A percentile compares a stretch with the other conserved stretches of the same genome.
Evolutionary conservation across 2,888 invertebrate species (phyloP).

Genomic region (Ceriagrion tenellum): DNA sequence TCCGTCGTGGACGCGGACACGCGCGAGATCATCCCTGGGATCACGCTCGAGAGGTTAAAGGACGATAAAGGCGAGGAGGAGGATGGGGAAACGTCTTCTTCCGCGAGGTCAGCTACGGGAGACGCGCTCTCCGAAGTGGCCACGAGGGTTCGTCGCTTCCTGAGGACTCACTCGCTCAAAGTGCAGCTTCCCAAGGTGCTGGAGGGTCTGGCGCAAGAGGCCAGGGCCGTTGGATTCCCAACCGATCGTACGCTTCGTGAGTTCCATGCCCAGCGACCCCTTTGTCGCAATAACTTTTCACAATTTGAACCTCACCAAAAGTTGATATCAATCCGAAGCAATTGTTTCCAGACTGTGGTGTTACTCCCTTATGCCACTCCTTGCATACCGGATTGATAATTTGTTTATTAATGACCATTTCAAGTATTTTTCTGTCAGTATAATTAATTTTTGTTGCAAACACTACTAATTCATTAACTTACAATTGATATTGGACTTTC

Average conservation of each 20-base stretch:
- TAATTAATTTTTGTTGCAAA: background rate
- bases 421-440: background rate
- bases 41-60: conserved; percentile 77
- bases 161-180: conserved; percentile 82
- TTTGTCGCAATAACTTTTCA: too few relatives aligned
- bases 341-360: too few relatives aligned
- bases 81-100: conserved; percentile 65
- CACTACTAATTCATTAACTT: background rate
- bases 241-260: conserved; percentile 42
- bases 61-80: background rate
- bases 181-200: conserved; percentile 83
- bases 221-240: conserved; percentile 72
- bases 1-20: conserved; percentile 80
- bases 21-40: conserved; percentile 82
- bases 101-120: conserved; percentile 71
- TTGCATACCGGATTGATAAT: too few relatives aligned
- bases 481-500: background rate
- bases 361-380: too few relatives aligned
- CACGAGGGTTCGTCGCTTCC: conserved; percentile 82
- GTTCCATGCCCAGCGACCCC: background rate
- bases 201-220: conserved; percentile 73
- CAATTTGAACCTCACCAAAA: too few relatives aligned
- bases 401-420: too few relatives aligned
- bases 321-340: too few relatives aligned
- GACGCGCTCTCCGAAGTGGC: conserved; percentile 81